A percentile compares a stretch with the other conserved stretches of the same genome.
Conservation (phyloP, 2,797 vertebrate genomes). For the Chloroceryle inda region DNA sequence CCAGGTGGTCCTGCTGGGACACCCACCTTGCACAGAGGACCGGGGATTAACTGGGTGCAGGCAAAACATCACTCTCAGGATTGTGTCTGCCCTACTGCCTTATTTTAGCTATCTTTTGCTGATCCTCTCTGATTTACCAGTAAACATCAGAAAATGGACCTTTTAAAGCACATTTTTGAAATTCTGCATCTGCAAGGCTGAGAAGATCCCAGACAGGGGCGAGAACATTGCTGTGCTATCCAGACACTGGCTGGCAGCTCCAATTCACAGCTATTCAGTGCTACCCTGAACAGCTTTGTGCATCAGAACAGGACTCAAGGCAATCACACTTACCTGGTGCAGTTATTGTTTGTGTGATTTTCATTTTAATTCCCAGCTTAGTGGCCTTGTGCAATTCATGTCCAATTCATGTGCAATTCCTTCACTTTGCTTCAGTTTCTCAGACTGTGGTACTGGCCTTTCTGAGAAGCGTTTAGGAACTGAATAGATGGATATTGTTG, state of each 20-base stretch:
- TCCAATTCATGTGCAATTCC: not conserved
- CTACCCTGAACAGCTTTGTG: not conserved
- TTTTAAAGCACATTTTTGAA: not conserved
- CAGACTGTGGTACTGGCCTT: not conserved
- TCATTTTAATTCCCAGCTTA: not conserved
- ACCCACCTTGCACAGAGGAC: too few relatives aligned
- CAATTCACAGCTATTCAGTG: not conserved
- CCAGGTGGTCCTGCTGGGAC: not conserved
- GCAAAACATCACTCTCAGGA: accelerated
- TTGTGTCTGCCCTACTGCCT: not conserved
- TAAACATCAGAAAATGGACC: not conserved
- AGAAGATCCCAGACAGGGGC: not conserved
- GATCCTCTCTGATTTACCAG: not conserved
- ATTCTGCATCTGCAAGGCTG: not conserved
- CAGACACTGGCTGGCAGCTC: not conserved
- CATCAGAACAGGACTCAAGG: not conserved
- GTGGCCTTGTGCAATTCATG: not conserved
- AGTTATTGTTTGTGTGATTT: not conserved
- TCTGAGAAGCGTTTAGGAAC: not conserved
- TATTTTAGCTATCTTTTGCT: not conserved
- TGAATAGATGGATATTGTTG: not conserved
- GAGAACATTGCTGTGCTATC: not conserved
- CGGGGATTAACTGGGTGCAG: too few relatives aligned
- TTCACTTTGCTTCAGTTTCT: not conserved
- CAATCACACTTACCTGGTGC: not conserved